phyloP scores from a whole-genome alignment of 2,888 invertebrate genomes.

The Imbricaverruca yamaguchii region DNA sequence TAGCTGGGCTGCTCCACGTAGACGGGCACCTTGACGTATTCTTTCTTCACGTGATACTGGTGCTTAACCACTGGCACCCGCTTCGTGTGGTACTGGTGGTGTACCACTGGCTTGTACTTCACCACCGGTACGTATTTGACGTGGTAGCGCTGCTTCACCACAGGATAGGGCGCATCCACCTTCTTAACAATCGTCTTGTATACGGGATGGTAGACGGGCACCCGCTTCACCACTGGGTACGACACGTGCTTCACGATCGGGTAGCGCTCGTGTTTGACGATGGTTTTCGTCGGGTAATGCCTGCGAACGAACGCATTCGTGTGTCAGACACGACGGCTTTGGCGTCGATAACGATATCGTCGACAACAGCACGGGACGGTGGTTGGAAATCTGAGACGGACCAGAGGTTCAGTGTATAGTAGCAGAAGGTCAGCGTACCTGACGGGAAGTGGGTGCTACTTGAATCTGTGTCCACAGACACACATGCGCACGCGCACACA shows the following conservation, averaged over 20 bases:
- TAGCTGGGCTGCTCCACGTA: not conserved
- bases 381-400: no score
- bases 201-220: not conserved
- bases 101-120: not conserved
- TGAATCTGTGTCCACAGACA: no score
- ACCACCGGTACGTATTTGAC: not conserved
- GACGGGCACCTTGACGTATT: not conserved
- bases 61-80: slow-evolving; percentile 4
- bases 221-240: not conserved
- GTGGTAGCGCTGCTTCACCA: not conserved
- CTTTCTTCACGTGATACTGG: not conserved
- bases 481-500: no score
- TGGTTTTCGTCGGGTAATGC: not conserved
- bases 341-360: no score
- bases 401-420: no score
- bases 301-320: not conserved
- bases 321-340: no score
- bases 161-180: not conserved
- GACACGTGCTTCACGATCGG: not conserved
- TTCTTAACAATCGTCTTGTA: not conserved
- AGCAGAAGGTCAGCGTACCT: no score
- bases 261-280: not conserved
- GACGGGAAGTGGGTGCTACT: no score
- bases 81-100: not conserved
- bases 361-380: no score